These are phyloP conservation scores for Galeopsomyia nigrocyanea DNA, from an alignment of 2,888 invertebrate species.

Conservation along the genomic window DNA sequence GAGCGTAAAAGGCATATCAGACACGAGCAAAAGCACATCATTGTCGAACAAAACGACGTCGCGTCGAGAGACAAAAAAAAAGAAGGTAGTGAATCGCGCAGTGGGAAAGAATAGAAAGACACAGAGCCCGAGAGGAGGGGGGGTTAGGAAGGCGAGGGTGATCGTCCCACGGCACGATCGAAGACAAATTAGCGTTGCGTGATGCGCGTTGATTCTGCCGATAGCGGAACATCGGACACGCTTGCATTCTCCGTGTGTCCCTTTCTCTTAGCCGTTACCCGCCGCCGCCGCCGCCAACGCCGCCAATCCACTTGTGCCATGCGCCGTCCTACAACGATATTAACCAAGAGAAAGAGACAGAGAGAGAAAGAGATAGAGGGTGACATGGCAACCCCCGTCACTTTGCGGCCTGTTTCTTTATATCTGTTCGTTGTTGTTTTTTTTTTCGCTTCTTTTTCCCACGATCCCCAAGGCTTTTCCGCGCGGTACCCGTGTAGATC, in stretches of 20 bases:
- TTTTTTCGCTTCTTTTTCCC: slow-evolving; percentile 30
- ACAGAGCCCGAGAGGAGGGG: not conserved
- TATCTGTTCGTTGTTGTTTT: too few species aligned
- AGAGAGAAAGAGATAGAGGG: slow-evolving; percentile 43
- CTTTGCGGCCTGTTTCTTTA: not conserved
- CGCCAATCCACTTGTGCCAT: slow-evolving; percentile 4
- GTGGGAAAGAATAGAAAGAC: slow-evolving; percentile 8
- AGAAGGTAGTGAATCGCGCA: not conserved
- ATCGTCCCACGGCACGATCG: slow-evolving; percentile 67
- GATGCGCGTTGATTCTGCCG: slow-evolving; percentile 67
- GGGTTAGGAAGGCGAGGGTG: slow-evolving; percentile 17
- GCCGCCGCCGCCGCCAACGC: not conserved
- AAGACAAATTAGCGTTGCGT: slow-evolving; percentile 69
- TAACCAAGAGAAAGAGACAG: not conserved
- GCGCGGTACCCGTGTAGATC: not conserved
- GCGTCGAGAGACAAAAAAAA: not conserved
- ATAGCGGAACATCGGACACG: slow-evolving; percentile 66
- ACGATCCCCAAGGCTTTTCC: not conserved
- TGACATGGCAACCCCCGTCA: slow-evolving; percentile 38
- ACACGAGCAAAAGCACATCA: not conserved
- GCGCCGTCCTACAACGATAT: not conserved
- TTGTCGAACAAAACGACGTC: not conserved
- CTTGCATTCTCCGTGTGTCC: slow-evolving; percentile 40
- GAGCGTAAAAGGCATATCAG: not conserved
- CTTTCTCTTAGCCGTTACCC: slow-evolving; percentile 43